A percentile compares a stretch with the other conserved stretches of the same genome.
Conservation (phyloP, 2,113 vertebrate genomes). For the Pituophis catenifer region DNA sequence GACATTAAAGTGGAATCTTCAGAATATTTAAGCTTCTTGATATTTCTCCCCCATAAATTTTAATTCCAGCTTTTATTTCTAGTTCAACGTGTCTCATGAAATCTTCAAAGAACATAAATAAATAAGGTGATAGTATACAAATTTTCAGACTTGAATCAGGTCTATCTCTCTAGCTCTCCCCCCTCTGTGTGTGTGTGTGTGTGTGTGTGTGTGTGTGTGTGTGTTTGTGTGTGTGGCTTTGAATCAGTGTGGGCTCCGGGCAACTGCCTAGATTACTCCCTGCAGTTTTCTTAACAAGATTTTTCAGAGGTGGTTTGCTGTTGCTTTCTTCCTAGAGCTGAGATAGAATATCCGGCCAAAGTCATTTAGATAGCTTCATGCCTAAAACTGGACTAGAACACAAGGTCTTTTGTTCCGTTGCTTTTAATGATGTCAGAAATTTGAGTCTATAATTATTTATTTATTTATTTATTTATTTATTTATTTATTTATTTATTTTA, state of each 20-base stretch:
- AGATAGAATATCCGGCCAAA: neutral
- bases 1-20: neutral
- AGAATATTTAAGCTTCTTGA: neutral
- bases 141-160: neutral
- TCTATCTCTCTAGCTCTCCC: neutral
- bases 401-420: neutral
- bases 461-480: no score
- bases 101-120: neutral
- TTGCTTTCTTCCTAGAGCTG: neutral
- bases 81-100: neutral
- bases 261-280: neutral
- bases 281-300: neutral
- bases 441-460: neutral
- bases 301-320: neutral
- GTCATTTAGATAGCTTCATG: neutral
- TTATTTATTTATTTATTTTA: neutral
- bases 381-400: neutral
- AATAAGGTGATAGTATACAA: neutral
- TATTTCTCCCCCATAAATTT: neutral
- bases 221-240: neutral
- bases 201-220: no score
- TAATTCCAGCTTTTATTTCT: neutral
- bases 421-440: neutral
- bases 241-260: neutral
- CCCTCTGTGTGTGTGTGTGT: no score